Evolutionary conservation across 2,113 vertebrate genomes (phyloP), one percentile per base, ranked within the genome.

Genomic region (Melanerpes aurifrons): DNA sequence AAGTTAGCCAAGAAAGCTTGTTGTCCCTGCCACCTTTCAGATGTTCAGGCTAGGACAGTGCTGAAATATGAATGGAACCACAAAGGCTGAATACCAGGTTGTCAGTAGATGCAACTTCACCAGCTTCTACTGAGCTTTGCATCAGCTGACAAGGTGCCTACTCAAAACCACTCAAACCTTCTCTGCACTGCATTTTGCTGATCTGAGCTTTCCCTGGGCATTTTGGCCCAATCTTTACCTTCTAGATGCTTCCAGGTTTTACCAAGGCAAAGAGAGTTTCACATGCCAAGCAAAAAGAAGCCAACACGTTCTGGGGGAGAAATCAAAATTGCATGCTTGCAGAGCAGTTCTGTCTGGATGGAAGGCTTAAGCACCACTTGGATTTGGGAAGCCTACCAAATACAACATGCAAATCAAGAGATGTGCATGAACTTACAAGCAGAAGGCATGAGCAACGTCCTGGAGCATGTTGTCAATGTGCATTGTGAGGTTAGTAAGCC

Each of bases 301-400:
- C 28, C 73, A 91, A 67, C 62, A 8, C 32, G 76, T 88, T 96
- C 89, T 91, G 0, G 0, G 87, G 95, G 66, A 86, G 82, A 89
- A 94, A 78, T 66, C 91, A 81, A 80, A 75, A 61, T 62, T 47
- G 63, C 53, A 22, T 47, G 81, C 63, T 91, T 78, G 87, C 14
- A 20, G 80, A 87, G 85, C 64, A 40, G 64, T n/a, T 78, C 48
- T 0, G 0, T 62, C 79, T 86, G 86, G 87, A 58, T 58, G 63
- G 76, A 40, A 83, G 82, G 79, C 50, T 96, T 94, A 47, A 94
- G 87, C 45, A 28, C 57, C 1, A 2, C 82, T 94, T 62, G 2
- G 3, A 79, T 94, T 95, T 86, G 94, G 96, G 94, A 96, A 93
- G 69, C 8, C 87, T 72, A 92, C 96, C 95, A 96, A 96, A 47